These are phyloP conservation scores for Drosophila prolongata DNA, from an alignment of 2,888 invertebrate species.

Conservation along the genomic window DNA sequence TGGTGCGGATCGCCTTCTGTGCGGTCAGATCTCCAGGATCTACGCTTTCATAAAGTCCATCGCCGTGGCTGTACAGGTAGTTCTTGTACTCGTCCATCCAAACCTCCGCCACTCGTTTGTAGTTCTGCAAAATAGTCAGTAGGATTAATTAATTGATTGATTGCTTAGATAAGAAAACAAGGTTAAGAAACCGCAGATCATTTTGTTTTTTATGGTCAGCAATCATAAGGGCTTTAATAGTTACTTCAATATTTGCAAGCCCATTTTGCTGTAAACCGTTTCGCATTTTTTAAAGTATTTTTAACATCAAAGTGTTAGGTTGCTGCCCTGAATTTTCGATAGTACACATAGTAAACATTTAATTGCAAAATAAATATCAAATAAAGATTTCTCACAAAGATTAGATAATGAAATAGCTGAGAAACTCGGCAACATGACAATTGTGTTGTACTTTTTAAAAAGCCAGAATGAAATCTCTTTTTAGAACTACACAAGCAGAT, in stretches of 20 bases:
- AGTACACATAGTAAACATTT: not conserved
- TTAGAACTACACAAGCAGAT: no score
- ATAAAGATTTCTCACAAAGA: not conserved
- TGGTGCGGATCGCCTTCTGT: conserved; percentile 90
- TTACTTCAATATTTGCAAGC: no score
- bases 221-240: no score
- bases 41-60: conserved; percentile 89
- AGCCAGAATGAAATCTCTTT: no score
- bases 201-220: no score
- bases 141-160: no score
- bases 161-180: no score
- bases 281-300: not conserved
- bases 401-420: no score
- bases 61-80: conserved; percentile 91
- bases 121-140: conserved; percentile 87
- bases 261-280: not conserved
- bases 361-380: not conserved
- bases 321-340: not conserved
- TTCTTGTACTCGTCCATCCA: conserved; percentile 99
- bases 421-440: not conserved
- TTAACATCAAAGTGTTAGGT: not conserved
- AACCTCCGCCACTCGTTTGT: conserved; percentile 96
- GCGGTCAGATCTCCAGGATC: conserved; percentile 92
- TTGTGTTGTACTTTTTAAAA: no score
- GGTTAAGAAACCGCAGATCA: no score